phyloP scores from a whole-genome alignment of 1,140 invertebrate genomes.

The Parasteatoda tepidariorum region DNA sequence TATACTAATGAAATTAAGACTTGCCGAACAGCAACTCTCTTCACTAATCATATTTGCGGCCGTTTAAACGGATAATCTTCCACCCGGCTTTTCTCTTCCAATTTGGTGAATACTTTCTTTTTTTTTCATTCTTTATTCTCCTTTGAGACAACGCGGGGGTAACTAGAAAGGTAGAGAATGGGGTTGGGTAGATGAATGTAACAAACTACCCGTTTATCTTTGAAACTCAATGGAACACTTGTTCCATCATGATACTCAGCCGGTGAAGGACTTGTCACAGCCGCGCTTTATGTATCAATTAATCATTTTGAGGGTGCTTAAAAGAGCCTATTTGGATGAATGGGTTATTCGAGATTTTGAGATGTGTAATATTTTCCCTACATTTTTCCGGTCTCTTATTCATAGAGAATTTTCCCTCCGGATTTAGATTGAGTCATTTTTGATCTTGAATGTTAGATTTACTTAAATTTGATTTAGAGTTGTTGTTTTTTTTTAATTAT shows the following conservation, averaged over 20 bases:
- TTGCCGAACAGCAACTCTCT: neutral
- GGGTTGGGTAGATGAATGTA: neutral
- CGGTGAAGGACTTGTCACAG: too few relatives aligned
- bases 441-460: too few relatives aligned
- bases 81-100: slow-evolving; percentile 24
- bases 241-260: neutral
- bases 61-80: slow-evolving; percentile 50
- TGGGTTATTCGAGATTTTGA: neutral
- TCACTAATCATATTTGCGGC: slow-evolving; percentile 31
- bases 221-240: neutral
- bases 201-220: neutral
- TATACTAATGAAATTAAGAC: slow-evolving; percentile 32
- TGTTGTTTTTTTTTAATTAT: too few relatives aligned
- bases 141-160: neutral
- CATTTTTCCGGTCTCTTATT: too few relatives aligned
- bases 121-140: neutral
- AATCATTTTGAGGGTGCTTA: neutral
- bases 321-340: neutral
- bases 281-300: neutral
- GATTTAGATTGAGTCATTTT: too few relatives aligned
- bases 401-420: too few relatives aligned
- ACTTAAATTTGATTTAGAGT: too few relatives aligned
- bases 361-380: too few relatives aligned
- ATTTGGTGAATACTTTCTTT: neutral
- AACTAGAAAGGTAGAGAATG: too few relatives aligned